phyloP scores from a whole-genome alignment of 2,797 vertebrate species.

The Prunella strophiata region DNA sequence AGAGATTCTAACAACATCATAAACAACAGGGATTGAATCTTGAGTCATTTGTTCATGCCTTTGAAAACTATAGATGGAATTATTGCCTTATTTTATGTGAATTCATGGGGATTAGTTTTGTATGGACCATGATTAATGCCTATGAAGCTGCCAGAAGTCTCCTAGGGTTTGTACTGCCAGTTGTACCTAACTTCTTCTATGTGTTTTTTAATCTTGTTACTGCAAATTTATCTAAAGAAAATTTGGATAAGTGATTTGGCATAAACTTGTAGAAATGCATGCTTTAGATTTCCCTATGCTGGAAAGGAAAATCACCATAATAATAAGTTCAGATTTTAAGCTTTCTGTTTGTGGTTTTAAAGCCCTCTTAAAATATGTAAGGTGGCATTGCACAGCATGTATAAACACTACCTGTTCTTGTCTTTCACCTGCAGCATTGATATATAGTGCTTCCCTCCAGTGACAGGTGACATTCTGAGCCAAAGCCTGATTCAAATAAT shows the following conservation, averaged over 20 bases:
- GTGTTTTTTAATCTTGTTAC: slow-evolving; percentile 14
- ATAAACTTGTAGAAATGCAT: neutral
- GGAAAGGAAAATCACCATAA: neutral
- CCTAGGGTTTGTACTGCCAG: neutral
- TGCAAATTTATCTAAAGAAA: neutral
- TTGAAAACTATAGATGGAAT: neutral
- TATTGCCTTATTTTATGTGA: slow-evolving; percentile 1
- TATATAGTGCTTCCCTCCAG: neutral
- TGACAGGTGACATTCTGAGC: neutral
- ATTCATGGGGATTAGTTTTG: neutral
- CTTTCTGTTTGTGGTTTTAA: neutral
- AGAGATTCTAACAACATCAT: neutral
- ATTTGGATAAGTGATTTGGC: neutral
- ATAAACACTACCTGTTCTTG: neutral
- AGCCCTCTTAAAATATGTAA: neutral
- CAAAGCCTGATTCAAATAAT: neutral
- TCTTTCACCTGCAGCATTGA: neutral
- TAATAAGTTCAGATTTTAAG: neutral
- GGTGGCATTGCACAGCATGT: neutral
- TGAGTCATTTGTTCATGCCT: slow-evolving; percentile 5
- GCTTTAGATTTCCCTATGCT: neutral
- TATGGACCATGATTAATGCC: neutral
- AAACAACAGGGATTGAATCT: neutral
- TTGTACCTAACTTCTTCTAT: neutral
- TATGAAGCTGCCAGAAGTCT: neutral